Base-by-base conservation (phyloP, 2,888 invertebrate species). In the Xylota sylvarum region DNA sequence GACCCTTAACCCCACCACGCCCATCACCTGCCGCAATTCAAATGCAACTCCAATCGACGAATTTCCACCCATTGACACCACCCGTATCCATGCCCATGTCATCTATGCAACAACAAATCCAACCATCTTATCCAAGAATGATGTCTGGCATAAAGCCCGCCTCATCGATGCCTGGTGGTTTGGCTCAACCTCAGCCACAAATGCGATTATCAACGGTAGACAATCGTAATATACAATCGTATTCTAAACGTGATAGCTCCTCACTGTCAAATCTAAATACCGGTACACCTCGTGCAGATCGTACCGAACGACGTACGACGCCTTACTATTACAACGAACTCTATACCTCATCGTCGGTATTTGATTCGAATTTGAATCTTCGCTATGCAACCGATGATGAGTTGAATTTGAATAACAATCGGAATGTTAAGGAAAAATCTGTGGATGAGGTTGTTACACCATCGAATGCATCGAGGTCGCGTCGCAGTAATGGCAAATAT, bases 271-370 rank as follows among this genome's bases (percentile, higher is more conserved):
- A 91, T 88, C 73, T 91, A 48, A 89, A 89, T 14, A 88, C 89
- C 4, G 87, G 82, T 65, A 89, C 89, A 27, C 88, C 89, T 5
- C 88, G 88, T 60, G 64, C 88, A 5, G 88, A 88, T 83, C 87
- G 84, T 43, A 90, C 90, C 50, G 92, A 92, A 88, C 90, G 91
- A 0, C 92, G 92, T 55, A 90, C 90, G 60, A 92, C 91, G 69
- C 92, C 92, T 55, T 92, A 92, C 87, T 92, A 92, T 88, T 92
- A 92, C 87, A 91, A 92, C 81, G 92, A 92, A 83, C 88, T 92
- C 56, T 88, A 91, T 82, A 90, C 90, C 72, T 91, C 91, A 79
- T 88, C 89, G 2, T 89, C 91, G 9, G 90, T 92, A 52, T 92
- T 92, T 79, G 92, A 92, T 89, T 92, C 92, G 58, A 92, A 91